Conservation (phyloP, 1,140 invertebrate genomes). For the Choristoneura fumiferana region DNA sequence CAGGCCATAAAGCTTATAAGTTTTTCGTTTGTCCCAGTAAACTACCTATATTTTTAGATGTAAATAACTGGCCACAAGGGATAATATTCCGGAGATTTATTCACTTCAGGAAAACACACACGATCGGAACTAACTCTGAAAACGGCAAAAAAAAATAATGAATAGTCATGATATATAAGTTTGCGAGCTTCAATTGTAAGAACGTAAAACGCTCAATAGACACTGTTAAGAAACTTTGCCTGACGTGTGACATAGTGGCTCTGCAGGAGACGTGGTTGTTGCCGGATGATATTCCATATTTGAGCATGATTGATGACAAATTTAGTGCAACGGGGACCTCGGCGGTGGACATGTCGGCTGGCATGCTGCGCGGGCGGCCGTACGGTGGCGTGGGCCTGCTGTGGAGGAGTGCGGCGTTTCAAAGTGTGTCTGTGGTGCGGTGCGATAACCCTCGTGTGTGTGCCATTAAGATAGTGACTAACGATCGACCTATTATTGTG, state of each 20-base stretch:
- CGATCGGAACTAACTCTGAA: not conserved
- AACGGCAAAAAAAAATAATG: not conserved
- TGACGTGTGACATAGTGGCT: too few relatives aligned
- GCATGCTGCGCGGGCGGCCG: not conserved
- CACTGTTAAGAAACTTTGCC: too few relatives aligned
- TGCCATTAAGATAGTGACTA: conserved; percentile 1
- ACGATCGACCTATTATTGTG: not conserved
- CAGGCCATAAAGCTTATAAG: too few relatives aligned
- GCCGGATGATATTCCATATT: too few relatives aligned
- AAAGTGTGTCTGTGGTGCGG: not conserved
- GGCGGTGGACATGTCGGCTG: too few relatives aligned
- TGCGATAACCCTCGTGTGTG: not conserved
- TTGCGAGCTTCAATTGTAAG: too few relatives aligned
- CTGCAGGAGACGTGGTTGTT: too few relatives aligned
- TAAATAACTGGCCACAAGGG: not conserved
- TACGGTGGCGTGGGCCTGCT: conserved; percentile 7
- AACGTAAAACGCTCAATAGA: too few relatives aligned
- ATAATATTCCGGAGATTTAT: conserved; percentile 11
- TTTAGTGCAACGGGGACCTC: too few relatives aligned
- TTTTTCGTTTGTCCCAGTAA: not conserved
- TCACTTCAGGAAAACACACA: not conserved
- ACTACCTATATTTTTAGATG: conserved; percentile 3
- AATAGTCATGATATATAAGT: too few relatives aligned
- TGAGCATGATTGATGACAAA: too few relatives aligned
- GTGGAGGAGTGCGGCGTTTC: not conserved